Conservation (phyloP, 2,113 vertebrate genomes). For the Acrocephalus arundinaceus region DNA sequence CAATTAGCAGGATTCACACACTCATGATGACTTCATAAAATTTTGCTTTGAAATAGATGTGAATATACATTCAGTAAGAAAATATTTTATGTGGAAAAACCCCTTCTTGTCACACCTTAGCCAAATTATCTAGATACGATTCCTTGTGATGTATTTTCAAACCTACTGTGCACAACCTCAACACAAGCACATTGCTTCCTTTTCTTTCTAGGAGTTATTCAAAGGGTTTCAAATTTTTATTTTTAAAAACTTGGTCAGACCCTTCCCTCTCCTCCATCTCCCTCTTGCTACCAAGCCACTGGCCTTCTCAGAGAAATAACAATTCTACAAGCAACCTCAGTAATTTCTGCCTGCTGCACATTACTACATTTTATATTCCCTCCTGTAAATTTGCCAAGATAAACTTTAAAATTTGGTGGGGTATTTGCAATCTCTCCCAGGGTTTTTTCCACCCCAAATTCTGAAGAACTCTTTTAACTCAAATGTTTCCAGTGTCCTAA, state of each 20-base stretch:
- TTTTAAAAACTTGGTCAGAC: neutral
- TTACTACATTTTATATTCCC: neutral
- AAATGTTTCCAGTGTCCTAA: neutral
- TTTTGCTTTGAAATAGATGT: neutral
- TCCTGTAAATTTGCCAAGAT: neutral
- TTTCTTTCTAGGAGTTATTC: neutral
- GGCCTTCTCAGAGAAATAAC: neutral
- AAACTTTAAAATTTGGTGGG: neutral
- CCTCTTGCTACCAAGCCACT: neutral
- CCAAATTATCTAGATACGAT: neutral
- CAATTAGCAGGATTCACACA: neutral
- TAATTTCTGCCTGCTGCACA: neutral
- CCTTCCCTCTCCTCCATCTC: neutral
- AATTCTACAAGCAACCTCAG: neutral
- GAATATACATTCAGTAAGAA: neutral
- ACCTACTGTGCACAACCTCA: neutral
- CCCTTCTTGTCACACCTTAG: neutral
- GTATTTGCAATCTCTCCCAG: neutral
- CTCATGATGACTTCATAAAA: neutral
- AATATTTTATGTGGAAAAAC: neutral
- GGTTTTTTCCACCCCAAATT: neutral
- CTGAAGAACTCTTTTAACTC: neutral
- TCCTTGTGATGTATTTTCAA: neutral
- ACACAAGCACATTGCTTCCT: neutral
- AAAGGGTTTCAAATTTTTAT: neutral